Percentiles rank a stretch among this genome's conserved stretches.
phyloP scores from a whole-genome alignment of 2,888 invertebrate genomes.

The Caenorhabditis virilis region DNA sequence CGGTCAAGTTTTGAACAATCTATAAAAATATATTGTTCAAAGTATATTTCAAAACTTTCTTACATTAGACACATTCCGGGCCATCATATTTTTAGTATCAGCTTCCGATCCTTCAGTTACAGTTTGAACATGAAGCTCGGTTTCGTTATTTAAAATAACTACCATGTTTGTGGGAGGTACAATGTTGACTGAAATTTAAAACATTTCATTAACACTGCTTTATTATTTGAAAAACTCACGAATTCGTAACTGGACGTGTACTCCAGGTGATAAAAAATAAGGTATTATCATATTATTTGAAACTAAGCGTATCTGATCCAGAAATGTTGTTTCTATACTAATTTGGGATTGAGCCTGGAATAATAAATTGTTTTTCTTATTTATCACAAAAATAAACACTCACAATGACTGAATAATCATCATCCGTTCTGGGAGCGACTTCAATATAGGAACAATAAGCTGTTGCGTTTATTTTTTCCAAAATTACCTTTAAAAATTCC shows the following conservation, averaged over 20 bases:
- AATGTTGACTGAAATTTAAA: slow-evolving; percentile 40
- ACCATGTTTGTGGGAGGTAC: slow-evolving; percentile 38
- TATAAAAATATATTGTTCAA: slow-evolving; percentile 7
- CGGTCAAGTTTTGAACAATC: slow-evolving; percentile 28
- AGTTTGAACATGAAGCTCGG: slow-evolving; percentile 49
- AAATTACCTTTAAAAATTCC: slow-evolving; percentile 39
- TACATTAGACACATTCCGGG: slow-evolving; percentile 16
- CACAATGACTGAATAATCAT: slow-evolving; percentile 52
- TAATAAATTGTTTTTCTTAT: neutral
- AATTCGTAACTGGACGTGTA: slow-evolving; percentile 49
- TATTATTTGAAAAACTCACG: slow-evolving; percentile 28
- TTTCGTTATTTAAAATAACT: slow-evolving; percentile 38
- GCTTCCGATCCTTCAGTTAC: slow-evolving; percentile 19
- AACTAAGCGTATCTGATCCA: slow-evolving; percentile 60
- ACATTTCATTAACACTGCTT: neutral
- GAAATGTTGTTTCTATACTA: slow-evolving; percentile 52
- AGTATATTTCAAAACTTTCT: neutral
- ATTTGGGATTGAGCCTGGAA: slow-evolving; percentile 37
- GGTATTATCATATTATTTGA: slow-evolving; percentile 52
- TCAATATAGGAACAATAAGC: slow-evolving; percentile 44
- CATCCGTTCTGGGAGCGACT: slow-evolving; percentile 41
- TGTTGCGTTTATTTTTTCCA: slow-evolving; percentile 41
- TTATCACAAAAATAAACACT: slow-evolving; percentile 4
- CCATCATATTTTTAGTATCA: slow-evolving; percentile 19
- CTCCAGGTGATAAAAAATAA: slow-evolving; percentile 46